A percentile compares a stretch with the other conserved stretches of the same genome.
Conservation (phyloP, 2,113 vertebrate species). For the Platanista minor region DNA sequence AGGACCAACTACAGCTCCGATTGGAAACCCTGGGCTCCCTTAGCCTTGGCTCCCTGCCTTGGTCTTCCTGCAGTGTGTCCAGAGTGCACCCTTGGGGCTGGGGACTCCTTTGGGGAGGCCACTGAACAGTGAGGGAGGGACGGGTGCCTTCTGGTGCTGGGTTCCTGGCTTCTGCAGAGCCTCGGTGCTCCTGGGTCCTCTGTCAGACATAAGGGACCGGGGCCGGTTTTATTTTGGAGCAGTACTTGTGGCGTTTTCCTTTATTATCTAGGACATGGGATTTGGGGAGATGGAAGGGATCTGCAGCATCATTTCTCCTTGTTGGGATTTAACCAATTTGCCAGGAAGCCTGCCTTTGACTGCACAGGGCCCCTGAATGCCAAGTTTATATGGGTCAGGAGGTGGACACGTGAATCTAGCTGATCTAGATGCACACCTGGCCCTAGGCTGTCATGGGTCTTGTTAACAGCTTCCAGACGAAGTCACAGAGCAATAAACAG, state of each 20-base stretch:
- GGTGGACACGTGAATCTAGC: not conserved
- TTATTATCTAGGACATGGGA: not conserved
- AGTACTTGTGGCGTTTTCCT: not conserved
- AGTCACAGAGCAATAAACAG: conserved; percentile 64
- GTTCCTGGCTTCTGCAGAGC: not conserved
- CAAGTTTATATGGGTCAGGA: not conserved
- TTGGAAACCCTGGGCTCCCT: not conserved
- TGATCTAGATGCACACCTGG: not conserved
- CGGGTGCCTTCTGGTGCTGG: not conserved
- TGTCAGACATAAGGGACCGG: not conserved
- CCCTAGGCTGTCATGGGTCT: not conserved
- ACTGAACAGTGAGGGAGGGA: not conserved
- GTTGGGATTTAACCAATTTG: not conserved
- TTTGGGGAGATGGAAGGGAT: not conserved
- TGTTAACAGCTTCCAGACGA: not conserved
- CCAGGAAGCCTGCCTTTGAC: not conserved
- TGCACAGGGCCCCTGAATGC: not conserved
- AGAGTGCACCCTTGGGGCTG: not conserved
- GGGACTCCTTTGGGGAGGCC: not conserved
- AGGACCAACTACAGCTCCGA: not conserved
- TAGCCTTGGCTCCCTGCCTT: not conserved
- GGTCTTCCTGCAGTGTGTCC: not conserved
- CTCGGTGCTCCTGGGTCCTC: not conserved
- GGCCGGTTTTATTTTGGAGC: not conserved
- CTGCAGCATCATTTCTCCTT: not conserved